Percentiles rank a stretch among this genome's conserved stretches.
These are phyloP conservation scores for Oreochromis mossambicus DNA, from an alignment of 2,797 vertebrate species.

Conservation along the genomic window DNA sequence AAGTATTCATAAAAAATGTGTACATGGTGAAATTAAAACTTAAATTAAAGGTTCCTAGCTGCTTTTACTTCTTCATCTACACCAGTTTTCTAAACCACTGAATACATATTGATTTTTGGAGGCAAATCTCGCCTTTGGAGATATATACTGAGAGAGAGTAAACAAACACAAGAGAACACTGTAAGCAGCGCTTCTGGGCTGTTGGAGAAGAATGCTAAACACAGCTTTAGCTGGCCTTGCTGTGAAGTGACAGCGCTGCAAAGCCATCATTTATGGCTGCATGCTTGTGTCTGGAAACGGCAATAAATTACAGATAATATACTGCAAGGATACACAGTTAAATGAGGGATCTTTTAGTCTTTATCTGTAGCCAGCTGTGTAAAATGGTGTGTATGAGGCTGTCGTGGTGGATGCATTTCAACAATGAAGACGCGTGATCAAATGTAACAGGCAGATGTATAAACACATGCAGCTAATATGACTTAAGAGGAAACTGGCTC, in stretches of 20 bases:
- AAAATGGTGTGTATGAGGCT: neutral
- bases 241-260: slow-evolving; percentile 53
- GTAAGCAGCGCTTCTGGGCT: neutral
- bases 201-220: slow-evolving; percentile 19
- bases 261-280: slow-evolving; percentile 35
- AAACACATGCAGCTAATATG: neutral
- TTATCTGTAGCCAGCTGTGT: slow-evolving; percentile 46
- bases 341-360: slow-evolving; percentile 49
- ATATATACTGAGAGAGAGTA: neutral
- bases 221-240: slow-evolving; percentile 36
- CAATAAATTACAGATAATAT: slow-evolving; percentile 37
- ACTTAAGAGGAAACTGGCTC: neutral
- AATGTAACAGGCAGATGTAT: neutral
- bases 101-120: neutral
- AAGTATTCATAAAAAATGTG: neutral
- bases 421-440: neutral
- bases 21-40: neutral
- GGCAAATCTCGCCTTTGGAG: neutral
- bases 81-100: neutral
- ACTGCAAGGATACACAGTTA: slow-evolving; percentile 42
- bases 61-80: neutral
- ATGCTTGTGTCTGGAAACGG: slow-evolving; percentile 14
- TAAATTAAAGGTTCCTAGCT: neutral
- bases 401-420: neutral
- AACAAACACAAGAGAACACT: neutral